Percentiles rank a stretch among this genome's conserved stretches.
Conservation (phyloP, 2,797 vertebrate genomes). For the Bufotes viridis region DNA sequence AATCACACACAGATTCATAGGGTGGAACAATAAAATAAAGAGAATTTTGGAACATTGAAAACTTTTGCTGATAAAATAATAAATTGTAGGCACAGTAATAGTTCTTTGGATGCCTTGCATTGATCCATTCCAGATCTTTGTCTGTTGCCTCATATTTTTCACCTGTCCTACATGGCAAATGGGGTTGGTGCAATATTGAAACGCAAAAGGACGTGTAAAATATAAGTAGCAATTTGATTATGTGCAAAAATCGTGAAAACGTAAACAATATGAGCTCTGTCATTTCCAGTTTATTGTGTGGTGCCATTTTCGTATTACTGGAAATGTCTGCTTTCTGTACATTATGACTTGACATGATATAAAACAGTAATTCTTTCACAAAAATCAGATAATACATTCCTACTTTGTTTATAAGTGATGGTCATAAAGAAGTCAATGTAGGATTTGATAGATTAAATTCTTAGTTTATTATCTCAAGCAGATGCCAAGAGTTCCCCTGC, state of each 20-base stretch:
- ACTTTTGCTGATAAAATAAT: conserved; percentile 17
- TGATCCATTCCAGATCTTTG: conserved; percentile 23
- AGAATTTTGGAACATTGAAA: neutral
- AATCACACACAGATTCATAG: conserved; percentile 1
- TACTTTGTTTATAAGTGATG: conserved; percentile 25
- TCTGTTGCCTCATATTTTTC: neutral
- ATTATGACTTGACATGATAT: conserved; percentile 5
- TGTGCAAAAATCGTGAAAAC: neutral
- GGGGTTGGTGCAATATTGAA: no score
- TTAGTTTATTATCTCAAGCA: conserved; percentile 37
- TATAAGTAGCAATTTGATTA: neutral
- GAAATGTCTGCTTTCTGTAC: neutral
- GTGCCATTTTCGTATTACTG: neutral
- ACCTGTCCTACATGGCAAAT: neutral
- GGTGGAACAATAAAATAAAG: neutral
- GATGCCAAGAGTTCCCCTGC: conserved; percentile 17
- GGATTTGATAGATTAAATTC: conserved; percentile 32
- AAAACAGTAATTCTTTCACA: neutral
- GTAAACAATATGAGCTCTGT: neutral
- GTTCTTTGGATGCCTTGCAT: neutral
- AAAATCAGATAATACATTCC: neutral
- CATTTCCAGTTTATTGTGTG: neutral
- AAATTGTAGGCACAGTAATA: neutral
- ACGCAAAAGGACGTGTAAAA: neutral
- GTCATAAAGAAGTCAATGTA: conserved; percentile 24